Evolutionary conservation across 2,797 vertebrate species (phyloP), one percentile per base, ranked within the genome.

Genomic region (Gallinago nigripennis): DNA sequence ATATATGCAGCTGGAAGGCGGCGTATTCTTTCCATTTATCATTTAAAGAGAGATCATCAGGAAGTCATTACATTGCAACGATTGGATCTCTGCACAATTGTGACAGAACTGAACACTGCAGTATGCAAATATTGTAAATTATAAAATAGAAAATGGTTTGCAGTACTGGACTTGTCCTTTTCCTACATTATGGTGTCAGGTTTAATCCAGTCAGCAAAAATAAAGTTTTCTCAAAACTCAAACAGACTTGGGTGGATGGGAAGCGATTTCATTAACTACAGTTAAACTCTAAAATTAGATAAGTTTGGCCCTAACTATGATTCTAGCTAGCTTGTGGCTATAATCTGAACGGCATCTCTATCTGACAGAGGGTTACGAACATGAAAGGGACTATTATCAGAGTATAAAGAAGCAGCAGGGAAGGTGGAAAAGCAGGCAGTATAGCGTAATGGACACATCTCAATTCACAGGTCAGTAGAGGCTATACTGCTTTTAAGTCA

Each of bases 41-140:
- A 86, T 79, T 94, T 92, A 95, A 92, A 97, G 83, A 94, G n/a
- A 96, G 56, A 94, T 50, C 79, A 96, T 87, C 75, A 79, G 79
- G 91, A 97, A 97, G 94, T 94, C 78, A 94, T 96, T 92, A 93
- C 71, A 50, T 60, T 46, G 76, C 85, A 91, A 91, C 94, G 90
- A 88, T 33, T 93, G 79, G 54, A 87, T 77, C 88, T 92, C 91
- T 93, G 88, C 73, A 95, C 45, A 89, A 54, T 25, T 81, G 70
- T 65, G 80, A 43, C 88, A 56, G 72, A 97, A 95, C 8, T 92
- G 90, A 95, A 71, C 53, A 86, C 86, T 60, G 45, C 54, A 68
- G 25, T 83, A 92, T 39, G 93, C 84, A 97, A 96, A 96, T 94
- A 94, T 12, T 82, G 71, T 21, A 94, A 89, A 94, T 88, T 79